A percentile compares a stretch with the other conserved stretches of the same genome.
These are phyloP conservation scores for Hydrotaea diabolus DNA, from an alignment of 2,888 invertebrate genomes.

Conservation along the genomic window DNA sequence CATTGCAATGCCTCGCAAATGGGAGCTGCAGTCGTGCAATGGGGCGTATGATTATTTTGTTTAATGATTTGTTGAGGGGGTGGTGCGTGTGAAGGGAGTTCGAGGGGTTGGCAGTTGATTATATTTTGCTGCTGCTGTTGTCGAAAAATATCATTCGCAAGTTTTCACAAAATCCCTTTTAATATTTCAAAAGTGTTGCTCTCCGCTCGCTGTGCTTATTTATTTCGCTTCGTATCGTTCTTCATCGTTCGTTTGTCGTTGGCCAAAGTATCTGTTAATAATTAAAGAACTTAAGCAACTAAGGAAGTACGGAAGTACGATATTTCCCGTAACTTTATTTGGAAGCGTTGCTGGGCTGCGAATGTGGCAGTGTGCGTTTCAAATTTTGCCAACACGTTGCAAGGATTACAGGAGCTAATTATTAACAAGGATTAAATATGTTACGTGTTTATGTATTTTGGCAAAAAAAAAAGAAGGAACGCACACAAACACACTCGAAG, in stretches of 20 bases:
- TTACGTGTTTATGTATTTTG: slow-evolving; percentile 68
- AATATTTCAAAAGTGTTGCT: slow-evolving; percentile 22
- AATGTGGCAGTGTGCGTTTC: background rate
- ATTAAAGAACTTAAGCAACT: slow-evolving; percentile 11
- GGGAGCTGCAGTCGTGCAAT: background rate
- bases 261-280: background rate
- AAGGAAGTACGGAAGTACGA: slow-evolving; percentile 8
- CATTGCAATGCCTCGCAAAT: background rate
- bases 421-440: slow-evolving; percentile 71
- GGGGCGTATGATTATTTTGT: background rate
- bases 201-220: background rate
- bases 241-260: background rate
- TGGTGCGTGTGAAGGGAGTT: background rate
- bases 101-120: too few relatives aligned
- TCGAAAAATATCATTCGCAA: slow-evolving; percentile 6
- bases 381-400: slow-evolving; percentile 56
- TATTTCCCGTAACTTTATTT: background rate
- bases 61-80: too few relatives aligned
- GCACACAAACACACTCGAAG: slow-evolving; percentile 15
- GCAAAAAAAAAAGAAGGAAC: slow-evolving; percentile 32
- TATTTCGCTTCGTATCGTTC: background rate
- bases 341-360: background rate
- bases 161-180: slow-evolving; percentile 27
- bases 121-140: background rate
- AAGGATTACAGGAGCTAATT: slow-evolving; percentile 71